Conservation (phyloP, 2,888 invertebrate species). For the Lepidocyrtinus sp. region DNA sequence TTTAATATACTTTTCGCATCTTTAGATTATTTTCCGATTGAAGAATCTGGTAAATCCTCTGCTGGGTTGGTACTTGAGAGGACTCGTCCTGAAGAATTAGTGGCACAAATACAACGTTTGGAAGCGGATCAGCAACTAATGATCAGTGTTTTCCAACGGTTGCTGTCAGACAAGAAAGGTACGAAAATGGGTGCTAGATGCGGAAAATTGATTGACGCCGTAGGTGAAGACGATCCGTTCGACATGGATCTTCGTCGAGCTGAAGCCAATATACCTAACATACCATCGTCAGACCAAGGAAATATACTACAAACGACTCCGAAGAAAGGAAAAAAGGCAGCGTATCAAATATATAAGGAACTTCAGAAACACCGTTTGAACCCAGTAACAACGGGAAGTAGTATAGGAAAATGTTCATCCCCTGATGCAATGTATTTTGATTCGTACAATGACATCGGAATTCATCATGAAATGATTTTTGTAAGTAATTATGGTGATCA, state of each 20-base stretch:
- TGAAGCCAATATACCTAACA: not conserved
- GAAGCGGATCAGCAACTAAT: constrained; percentile 26
- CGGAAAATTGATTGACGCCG: not conserved
- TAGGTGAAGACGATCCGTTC: not conserved
- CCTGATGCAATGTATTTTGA: constrained; percentile 79
- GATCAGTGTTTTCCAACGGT: constrained; percentile 22
- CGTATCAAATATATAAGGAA: not conserved
- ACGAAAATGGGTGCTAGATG: not conserved
- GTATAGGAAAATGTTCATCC: not conserved
- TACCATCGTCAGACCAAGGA: not conserved
- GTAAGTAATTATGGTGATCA: constrained; percentile 76
- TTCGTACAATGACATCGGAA: constrained; percentile 91
- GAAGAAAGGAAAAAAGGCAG: constrained; percentile 31
- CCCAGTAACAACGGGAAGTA: not conserved
- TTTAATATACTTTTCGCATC: not conserved
- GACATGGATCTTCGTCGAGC: not conserved
- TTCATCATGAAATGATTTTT: constrained; percentile 92
- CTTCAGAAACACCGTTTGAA: not conserved
- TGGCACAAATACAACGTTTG: constrained; percentile 16
- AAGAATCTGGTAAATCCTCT: too few species aligned
- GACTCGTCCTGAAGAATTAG: not conserved
- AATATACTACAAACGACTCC: constrained; percentile 72
- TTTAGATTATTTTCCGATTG: too few species aligned
- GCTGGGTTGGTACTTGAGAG: too few species aligned
- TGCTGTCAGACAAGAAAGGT: constrained; percentile 5